Evolutionary conservation across 1,140 invertebrate genomes (phyloP).

Genomic region (Cepaea nemoralis): DNA sequence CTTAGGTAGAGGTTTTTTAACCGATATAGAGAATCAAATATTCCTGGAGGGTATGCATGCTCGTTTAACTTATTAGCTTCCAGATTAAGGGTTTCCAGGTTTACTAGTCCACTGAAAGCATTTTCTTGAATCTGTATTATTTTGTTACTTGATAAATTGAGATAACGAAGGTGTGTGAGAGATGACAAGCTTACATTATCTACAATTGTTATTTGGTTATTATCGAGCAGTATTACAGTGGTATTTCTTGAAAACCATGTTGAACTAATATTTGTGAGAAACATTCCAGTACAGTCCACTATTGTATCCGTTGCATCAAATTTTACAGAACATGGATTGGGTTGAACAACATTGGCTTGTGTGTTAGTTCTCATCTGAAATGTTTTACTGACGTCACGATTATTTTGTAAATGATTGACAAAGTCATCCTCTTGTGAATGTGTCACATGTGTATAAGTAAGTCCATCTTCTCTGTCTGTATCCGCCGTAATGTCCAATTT

Average conservation of each 20-base stretch:
- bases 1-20: background rate
- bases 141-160: background rate
- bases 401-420: background rate
- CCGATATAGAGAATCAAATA: background rate
- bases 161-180: background rate
- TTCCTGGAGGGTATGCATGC: background rate
- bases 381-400: background rate
- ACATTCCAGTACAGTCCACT: background rate
- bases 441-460: background rate
- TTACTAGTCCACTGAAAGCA: background rate
- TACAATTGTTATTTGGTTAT: background rate
- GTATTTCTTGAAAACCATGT: slow-evolving; percentile 12
- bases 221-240: background rate
- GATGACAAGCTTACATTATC: background rate
- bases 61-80: background rate
- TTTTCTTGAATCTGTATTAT: background rate
- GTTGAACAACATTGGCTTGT: background rate
- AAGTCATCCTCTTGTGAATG: background rate
- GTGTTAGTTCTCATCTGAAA: background rate
- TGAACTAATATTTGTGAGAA: background rate
- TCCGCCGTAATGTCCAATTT: background rate
- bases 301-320: background rate
- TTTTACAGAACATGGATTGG: background rate
- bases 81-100: background rate
- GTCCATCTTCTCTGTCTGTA: background rate